These are phyloP conservation scores for Pelvicachromis taeniatus DNA, from an alignment of 2,113 vertebrate genomes.

Conservation along the genomic window DNA sequence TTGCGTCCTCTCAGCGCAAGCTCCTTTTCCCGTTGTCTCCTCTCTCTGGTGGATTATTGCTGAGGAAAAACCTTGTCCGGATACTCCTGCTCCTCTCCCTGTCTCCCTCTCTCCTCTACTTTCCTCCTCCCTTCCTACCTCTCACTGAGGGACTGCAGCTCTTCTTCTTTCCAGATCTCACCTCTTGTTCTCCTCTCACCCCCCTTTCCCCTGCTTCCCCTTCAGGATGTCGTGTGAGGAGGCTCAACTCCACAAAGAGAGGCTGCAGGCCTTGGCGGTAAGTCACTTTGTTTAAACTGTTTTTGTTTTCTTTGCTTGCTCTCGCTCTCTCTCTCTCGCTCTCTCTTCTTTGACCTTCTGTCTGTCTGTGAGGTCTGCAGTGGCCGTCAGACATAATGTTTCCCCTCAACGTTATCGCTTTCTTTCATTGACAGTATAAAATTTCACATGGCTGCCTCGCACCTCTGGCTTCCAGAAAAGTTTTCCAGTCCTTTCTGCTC, in stretches of 20 bases:
- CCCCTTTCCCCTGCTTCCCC: slow-evolving; percentile 70
- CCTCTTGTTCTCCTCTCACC: slow-evolving; percentile 49
- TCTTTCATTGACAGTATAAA: background rate
- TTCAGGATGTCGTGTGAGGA: slow-evolving; percentile 98
- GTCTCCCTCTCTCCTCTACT: background rate
- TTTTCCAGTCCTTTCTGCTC: background rate
- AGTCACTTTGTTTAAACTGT: slow-evolving; percentile 74
- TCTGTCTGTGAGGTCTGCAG: background rate
- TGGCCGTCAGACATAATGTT: background rate
- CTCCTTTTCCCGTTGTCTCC: slow-evolving; percentile 40
- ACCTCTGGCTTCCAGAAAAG: background rate
- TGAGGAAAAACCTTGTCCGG: slow-evolving; percentile 48
- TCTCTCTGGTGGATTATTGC: slow-evolving; percentile 69
- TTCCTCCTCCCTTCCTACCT: slow-evolving; percentile 1
- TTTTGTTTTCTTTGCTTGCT: slow-evolving; percentile 48
- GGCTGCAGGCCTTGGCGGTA: slow-evolving; percentile 97
- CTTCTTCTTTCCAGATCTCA: slow-evolving; percentile 36
- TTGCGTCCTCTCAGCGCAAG: slow-evolving; percentile 62
- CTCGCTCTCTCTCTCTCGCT: slow-evolving; percentile 31
- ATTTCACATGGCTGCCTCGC: background rate
- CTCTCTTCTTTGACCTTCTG: slow-evolving; percentile 2
- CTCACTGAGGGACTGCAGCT: slow-evolving; percentile 15
- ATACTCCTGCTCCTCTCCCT: slow-evolving; percentile 28
- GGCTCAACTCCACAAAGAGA: slow-evolving; percentile 94
- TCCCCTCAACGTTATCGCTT: background rate